These are phyloP conservation scores for Anser brachyrhynchus DNA, from an alignment of 2,113 vertebrate species.

Conservation along the genomic window DNA sequence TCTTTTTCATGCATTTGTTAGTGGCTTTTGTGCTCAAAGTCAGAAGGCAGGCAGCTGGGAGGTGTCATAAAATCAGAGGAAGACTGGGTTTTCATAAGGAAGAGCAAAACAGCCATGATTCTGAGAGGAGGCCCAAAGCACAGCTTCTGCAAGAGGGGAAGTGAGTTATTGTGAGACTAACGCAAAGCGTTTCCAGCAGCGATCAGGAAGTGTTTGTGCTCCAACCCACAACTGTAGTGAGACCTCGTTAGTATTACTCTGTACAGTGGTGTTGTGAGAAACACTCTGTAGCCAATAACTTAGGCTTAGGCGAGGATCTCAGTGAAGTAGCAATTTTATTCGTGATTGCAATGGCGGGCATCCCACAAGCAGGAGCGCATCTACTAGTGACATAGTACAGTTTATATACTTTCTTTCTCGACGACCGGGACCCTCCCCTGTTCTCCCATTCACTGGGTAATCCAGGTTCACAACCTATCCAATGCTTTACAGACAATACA, in stretches of 20 bases:
- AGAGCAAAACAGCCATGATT: neutral
- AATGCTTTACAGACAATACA: too few relatives aligned
- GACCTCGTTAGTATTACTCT: neutral
- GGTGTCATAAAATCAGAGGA: neutral
- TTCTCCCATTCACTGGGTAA: too few relatives aligned
- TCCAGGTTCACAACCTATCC: too few relatives aligned
- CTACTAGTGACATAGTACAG: too few relatives aligned
- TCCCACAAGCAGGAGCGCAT: too few relatives aligned
- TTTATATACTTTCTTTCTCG: too few relatives aligned
- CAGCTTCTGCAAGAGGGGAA: neutral
- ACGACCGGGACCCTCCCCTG: too few relatives aligned
- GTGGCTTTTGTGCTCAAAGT: neutral
- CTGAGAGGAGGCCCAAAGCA: neutral
- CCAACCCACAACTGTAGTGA: neutral
- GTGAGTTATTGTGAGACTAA: neutral
- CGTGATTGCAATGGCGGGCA: too few relatives aligned
- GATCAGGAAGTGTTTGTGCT: neutral
- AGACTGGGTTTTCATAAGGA: fast-evolving
- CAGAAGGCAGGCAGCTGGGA: neutral
- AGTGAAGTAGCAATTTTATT: too few relatives aligned
- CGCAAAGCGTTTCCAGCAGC: neutral
- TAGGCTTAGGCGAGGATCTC: too few relatives aligned
- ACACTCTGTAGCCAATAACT: too few relatives aligned
- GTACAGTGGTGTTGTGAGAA: too few relatives aligned
- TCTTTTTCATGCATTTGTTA: neutral